phyloP scores from a whole-genome alignment of 2,113 vertebrate species.

The Petroica traversi region DNA sequence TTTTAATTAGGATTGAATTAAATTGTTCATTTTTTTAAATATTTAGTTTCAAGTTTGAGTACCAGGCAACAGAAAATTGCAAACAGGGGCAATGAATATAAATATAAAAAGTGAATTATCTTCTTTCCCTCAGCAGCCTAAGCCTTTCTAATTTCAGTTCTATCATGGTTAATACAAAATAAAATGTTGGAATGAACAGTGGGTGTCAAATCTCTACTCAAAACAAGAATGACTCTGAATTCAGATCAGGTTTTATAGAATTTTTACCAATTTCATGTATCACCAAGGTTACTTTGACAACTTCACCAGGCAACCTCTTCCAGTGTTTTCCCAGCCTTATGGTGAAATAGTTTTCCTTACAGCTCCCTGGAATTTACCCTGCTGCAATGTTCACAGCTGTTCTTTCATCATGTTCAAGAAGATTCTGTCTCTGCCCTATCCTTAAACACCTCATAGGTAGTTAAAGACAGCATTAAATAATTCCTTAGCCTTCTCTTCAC shows the following conservation, averaged over 20 bases:
- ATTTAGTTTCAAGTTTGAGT: background rate
- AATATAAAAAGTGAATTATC: background rate
- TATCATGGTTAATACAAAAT: background rate
- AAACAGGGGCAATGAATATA: background rate
- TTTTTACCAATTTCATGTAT: background rate
- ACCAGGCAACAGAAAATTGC: background rate
- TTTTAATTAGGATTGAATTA: background rate
- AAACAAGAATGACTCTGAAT: background rate
- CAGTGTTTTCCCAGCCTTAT: background rate
- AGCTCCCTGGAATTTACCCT: background rate
- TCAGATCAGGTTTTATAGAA: background rate
- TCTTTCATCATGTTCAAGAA: background rate
- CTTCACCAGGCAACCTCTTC: background rate
- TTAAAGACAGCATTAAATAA: background rate
- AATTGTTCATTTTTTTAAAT: background rate
- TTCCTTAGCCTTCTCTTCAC: background rate
- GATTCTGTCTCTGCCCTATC: background rate
- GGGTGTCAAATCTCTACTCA: background rate
- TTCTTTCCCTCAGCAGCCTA: background rate
- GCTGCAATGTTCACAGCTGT: background rate
- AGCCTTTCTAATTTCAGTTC: background rate
- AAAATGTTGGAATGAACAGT: background rate
- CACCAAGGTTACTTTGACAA: background rate
- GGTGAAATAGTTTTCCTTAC: background rate
- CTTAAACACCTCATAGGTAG: background rate